A percentile compares a stretch with the other conserved stretches of the same genome.
Evolutionary conservation across 2,888 invertebrate genomes (phyloP).

Genomic region (Lacanobia wlatinum): DNA sequence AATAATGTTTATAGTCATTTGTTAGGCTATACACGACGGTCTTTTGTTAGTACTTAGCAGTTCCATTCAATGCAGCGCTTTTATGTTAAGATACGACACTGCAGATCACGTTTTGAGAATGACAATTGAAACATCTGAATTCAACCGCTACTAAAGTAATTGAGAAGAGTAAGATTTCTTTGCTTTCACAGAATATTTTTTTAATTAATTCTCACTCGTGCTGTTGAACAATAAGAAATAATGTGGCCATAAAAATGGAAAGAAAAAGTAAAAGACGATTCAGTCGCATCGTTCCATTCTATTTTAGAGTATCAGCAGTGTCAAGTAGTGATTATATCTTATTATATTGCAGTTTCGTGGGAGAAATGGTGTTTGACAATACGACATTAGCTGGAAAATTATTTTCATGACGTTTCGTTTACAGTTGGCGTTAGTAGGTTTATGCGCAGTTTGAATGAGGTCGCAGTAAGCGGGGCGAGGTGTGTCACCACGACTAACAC

Average conservation of each 20-base stretch:
- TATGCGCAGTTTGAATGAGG: conserved; percentile 49
- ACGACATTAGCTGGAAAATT: conserved; percentile 54
- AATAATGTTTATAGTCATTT: conserved; percentile 57
- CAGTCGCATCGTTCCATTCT: conserved; percentile 28
- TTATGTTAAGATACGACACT: conserved; percentile 41
- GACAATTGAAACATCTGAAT: conserved; percentile 28
- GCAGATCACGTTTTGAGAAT: conserved; percentile 16
- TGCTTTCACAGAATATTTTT: conserved; percentile 49
- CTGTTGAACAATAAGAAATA: conserved; percentile 41
- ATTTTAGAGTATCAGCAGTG: conserved; percentile 43
- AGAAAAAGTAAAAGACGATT: conserved; percentile 34
- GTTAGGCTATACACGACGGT: conserved; percentile 35
- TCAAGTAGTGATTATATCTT: conserved; percentile 49
- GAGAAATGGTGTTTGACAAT: conserved; percentile 58
- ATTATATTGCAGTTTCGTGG: conserved; percentile 55
- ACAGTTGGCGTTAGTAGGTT: conserved; percentile 51
- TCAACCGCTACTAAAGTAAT: conserved; percentile 21
- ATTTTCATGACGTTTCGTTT: conserved; percentile 58
- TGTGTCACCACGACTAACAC: conserved; percentile 15
- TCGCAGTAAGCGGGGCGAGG: conserved; percentile 25
- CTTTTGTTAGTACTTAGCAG: conserved; percentile 47
- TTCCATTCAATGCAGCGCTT: conserved; percentile 43
- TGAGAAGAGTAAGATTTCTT: conserved; percentile 25
- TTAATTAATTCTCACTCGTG: conserved; percentile 35
- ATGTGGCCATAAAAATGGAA: conserved; percentile 29